phyloP scores from a whole-genome alignment of 1,140 invertebrate genomes.

The Neodiprion fabricii region DNA sequence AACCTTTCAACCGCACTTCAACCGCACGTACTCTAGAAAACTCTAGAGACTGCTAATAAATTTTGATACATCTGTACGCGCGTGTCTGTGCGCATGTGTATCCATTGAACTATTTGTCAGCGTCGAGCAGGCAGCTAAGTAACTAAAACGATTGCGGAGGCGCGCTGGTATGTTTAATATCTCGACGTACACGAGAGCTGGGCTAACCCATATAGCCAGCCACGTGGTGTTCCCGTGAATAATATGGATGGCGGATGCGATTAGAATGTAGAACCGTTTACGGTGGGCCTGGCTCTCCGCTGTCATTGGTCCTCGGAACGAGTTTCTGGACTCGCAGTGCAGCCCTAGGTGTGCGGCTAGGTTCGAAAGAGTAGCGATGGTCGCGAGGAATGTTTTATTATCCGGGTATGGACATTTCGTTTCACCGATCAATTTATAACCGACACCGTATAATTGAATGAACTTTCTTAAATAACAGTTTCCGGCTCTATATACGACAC shows the following conservation, averaged over 20 bases:
- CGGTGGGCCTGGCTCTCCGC: neutral
- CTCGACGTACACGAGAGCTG: neutral
- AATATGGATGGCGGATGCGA: neutral
- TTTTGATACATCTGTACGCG: too few relatives aligned
- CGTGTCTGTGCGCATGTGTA: too few relatives aligned
- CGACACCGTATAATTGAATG: neutral
- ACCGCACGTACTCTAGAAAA: too few relatives aligned
- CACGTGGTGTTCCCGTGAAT: slow-evolving; percentile 3
- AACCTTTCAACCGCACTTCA: too few relatives aligned
- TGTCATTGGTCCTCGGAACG: neutral
- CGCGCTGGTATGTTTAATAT: neutral
- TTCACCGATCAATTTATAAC: neutral
- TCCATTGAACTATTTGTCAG: too few relatives aligned
- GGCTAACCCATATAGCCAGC: neutral
- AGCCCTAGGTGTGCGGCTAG: too few relatives aligned
- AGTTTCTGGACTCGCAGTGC: neutral
- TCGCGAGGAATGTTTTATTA: too few relatives aligned
- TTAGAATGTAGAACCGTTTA: neutral
- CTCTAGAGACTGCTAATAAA: too few relatives aligned
- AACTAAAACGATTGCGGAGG: too few relatives aligned
- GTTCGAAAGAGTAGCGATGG: too few relatives aligned
- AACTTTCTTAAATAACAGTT: slow-evolving; percentile 3
- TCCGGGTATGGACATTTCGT: too few relatives aligned
- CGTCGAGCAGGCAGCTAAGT: too few relatives aligned
- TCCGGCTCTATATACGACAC: neutral